Conservation (phyloP, 2,113 vertebrate species). For the Sylvicapra grimmia region DNA sequence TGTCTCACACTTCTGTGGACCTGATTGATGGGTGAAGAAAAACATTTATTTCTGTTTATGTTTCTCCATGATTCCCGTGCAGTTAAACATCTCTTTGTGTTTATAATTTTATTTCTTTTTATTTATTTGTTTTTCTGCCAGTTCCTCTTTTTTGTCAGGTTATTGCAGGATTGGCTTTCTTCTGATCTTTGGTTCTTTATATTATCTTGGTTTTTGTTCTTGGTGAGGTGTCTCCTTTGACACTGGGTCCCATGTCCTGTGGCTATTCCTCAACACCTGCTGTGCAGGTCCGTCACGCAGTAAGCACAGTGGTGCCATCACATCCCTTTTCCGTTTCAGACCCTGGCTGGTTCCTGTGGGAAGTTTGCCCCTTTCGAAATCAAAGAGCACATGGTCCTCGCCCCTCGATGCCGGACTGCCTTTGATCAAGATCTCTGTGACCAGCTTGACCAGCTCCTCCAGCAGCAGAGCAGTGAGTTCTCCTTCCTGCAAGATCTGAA, state of each 20-base stretch:
- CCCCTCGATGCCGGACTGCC: constrained; percentile 85
- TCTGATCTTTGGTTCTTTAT: background rate
- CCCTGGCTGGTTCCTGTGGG: constrained; percentile 92
- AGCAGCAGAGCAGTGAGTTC: constrained; percentile 61
- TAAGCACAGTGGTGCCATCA: background rate
- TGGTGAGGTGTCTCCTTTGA: background rate
- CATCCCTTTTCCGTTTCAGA: constrained; percentile 75
- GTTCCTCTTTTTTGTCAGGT: background rate
- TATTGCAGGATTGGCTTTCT: background rate
- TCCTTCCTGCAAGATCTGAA: constrained; percentile 87
- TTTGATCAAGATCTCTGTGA: constrained; percentile 83
- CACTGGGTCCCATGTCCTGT: accelerated
- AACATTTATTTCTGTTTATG: background rate
- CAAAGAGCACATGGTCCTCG: constrained; percentile 93
- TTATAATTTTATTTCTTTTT: background rate
- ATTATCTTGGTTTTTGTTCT: background rate
- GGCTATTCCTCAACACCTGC: background rate
- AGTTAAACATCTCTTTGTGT: background rate
- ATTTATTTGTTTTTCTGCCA: background rate
- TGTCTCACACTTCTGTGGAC: background rate
- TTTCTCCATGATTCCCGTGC: background rate
- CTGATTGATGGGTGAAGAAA: background rate
- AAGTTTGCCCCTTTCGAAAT: constrained; percentile 99
- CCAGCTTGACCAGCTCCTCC: constrained; percentile 85
- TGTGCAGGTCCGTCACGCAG: accelerated